Evolutionary conservation across 2,888 invertebrate genomes (phyloP), one percentile per base, ranked within the genome.

Genomic region (Atrina japonica): DNA sequence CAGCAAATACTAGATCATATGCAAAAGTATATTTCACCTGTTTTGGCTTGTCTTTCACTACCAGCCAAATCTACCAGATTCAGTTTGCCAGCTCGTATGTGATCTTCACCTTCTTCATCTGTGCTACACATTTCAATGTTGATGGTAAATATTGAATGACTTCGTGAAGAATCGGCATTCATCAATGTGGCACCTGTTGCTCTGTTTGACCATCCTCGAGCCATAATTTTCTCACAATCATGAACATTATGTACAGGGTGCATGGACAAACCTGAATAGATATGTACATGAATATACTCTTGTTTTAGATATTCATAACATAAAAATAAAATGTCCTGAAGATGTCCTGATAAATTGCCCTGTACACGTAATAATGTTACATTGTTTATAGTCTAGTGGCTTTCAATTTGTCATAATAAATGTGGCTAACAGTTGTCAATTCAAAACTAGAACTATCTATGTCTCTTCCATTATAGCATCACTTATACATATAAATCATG

Each of bases 11-110:
- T 49, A 14, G n/a, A 27, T 25, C 35, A 25, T 2, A 25, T 52
- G 3, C 55, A 16, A n/a, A 16, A n/a, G 14, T 65, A 23, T 21
- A 14, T 30, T 58, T 73, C 76, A 92, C 93, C 93, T 74, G 93
- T 93, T 90, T 96, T 96, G 2, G 94, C 93, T 89, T 96, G 96
- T 70, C 96, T 91, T 86, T 97, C 97, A 29, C 95, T 95, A 6
- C 97, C 97, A 0, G 97, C 97, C 82, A 97, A 91, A 91, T 97
- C 97, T 0, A 97, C 97, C 65, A 97, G 91, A 88, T 96, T 96
- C 18, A 97, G 92, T 90, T 96, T 95, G 1, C 95, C 94, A 84
- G 93, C 92, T 75, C 93, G 87, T 45, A 95, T 93, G 72, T 93
- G 92, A 56, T 92, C 91, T 64, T 92, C 92, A 1, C 90, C 91